These are phyloP conservation scores for Brassicogethes aeneus DNA, from an alignment of 2,888 invertebrate genomes.

Conservation along the genomic window DNA sequence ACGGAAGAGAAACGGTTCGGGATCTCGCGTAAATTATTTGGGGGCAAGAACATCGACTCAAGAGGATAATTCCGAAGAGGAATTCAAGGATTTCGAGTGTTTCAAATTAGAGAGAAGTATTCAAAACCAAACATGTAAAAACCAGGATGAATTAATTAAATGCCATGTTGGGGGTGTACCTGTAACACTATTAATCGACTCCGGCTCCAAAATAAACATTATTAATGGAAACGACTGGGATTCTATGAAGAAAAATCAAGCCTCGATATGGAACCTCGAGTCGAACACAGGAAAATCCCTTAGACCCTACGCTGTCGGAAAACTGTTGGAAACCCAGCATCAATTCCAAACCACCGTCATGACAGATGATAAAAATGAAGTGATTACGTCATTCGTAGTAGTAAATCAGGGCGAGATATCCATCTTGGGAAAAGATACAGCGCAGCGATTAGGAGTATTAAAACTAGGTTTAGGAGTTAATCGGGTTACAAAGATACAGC, in stretches of 20 bases:
- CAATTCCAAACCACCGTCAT: too few relatives aligned
- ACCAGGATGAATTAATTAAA: too few relatives aligned
- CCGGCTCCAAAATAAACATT: slow-evolving; percentile 16
- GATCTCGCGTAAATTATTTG: too few relatives aligned
- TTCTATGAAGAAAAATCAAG: slow-evolving; percentile 4
- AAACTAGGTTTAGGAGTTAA: slow-evolving; percentile 15
- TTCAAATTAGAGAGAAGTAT: too few relatives aligned
- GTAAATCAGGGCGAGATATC: slow-evolving; percentile 13
- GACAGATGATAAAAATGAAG: too few relatives aligned
- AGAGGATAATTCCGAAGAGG: too few relatives aligned
- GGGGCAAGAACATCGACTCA: too few relatives aligned
- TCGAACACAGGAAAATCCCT: background rate
- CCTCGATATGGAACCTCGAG: too few relatives aligned
- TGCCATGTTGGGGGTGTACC: slow-evolving; percentile 14
- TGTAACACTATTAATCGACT: slow-evolving; percentile 16
- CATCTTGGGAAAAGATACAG: slow-evolving; percentile 17
- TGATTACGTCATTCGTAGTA: slow-evolving; percentile 14
- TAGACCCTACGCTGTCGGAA: slow-evolving; percentile 1
- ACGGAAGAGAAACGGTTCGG: too few relatives aligned
- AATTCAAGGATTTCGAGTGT: too few relatives aligned
- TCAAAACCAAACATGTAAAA: too few relatives aligned
- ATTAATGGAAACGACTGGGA: slow-evolving; percentile 15
- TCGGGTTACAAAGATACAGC: slow-evolving; percentile 4
- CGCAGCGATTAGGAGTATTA: slow-evolving; percentile 15
- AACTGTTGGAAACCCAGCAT: too few relatives aligned